Evolutionary conservation across 2,888 invertebrate genomes (phyloP).

Genomic region (Aphidius colemani): DNA sequence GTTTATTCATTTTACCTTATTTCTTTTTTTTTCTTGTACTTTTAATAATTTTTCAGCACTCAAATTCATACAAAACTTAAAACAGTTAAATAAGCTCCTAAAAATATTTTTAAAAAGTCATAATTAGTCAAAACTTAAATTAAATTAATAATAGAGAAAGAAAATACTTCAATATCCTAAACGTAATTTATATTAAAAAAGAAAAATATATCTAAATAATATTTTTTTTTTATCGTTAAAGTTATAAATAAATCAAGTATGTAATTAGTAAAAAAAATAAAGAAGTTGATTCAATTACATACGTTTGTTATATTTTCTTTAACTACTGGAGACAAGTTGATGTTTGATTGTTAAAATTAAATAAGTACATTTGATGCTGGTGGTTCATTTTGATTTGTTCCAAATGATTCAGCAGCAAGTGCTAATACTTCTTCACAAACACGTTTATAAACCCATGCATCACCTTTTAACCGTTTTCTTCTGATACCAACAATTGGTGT

Average conservation of each 20-base stretch:
- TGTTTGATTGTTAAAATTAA: slow-evolving; percentile 29
- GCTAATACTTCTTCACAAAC: slow-evolving; percentile 75
- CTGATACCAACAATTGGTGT: slow-evolving; percentile 67
- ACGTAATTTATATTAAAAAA: not conserved
- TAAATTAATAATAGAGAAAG: too few relatives aligned
- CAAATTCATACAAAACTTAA: too few relatives aligned
- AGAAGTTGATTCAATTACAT: slow-evolving; percentile 1
- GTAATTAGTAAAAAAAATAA: not conserved
- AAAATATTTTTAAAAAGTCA: too few relatives aligned
- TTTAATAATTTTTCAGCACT: too few relatives aligned
- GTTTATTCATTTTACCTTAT: too few relatives aligned
- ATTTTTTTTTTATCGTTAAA: not conserved
- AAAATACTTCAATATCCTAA: too few relatives aligned
- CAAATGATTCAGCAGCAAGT: slow-evolving; percentile 59
- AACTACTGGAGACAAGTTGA: too few relatives aligned
- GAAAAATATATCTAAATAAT: not conserved
- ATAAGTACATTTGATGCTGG: slow-evolving; percentile 52
- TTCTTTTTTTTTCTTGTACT: too few relatives aligned
- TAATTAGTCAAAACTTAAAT: too few relatives aligned
- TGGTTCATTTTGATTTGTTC: slow-evolving; percentile 39
- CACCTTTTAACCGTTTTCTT: slow-evolving; percentile 76
- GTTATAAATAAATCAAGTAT: not conserved
- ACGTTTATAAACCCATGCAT: slow-evolving; percentile 80
- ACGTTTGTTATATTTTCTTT: slow-evolving; percentile 5
- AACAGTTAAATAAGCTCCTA: too few relatives aligned